Evolutionary conservation across 2,797 vertebrate species (phyloP).

Genomic region (Aphelocoma californica): DNA sequence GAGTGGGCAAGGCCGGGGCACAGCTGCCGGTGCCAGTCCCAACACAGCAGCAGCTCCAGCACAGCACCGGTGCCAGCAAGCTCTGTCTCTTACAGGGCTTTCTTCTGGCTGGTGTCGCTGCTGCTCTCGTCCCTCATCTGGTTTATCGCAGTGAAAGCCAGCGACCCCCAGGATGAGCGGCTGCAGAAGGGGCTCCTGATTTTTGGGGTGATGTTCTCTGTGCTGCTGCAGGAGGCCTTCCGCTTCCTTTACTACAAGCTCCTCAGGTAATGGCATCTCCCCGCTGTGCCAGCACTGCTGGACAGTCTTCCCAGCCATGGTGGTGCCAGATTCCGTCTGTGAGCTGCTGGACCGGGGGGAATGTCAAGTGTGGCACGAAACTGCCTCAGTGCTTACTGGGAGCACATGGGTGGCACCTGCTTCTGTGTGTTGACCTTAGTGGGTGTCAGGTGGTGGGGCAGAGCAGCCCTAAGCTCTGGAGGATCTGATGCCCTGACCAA

Average conservation of each 20-base stretch:
- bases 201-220: conserved; percentile 78
- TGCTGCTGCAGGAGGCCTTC: conserved; percentile 79
- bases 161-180: conserved; percentile 34
- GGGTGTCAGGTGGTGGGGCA: not conserved
- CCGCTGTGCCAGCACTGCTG: not conserved
- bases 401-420: accelerated
- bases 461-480: not conserved
- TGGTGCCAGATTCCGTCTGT: not conserved
- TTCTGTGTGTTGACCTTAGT: accelerated
- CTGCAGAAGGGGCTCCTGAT: conserved; percentile 76
- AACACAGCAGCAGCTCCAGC: too few relatives aligned
- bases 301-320: accelerated
- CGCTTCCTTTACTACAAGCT: conserved; percentile 81
- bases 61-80: not conserved
- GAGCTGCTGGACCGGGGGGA: not conserved
- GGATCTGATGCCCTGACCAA: not conserved
- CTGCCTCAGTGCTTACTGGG: accelerated
- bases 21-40: not conserved
- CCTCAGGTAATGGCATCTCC: conserved; percentile 67
- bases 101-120: conserved; percentile 81
- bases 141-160: conserved; percentile 78
- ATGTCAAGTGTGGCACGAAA: not conserved
- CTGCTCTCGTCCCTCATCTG: conserved; percentile 80
- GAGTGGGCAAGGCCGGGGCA: too few relatives aligned
- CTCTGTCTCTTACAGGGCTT: conserved; percentile 67